Percentiles rank a stretch among this genome's conserved stretches.
These are phyloP conservation scores for Xiphophorus maculatus DNA, from an alignment of 2,113 vertebrate species.

Conservation along the genomic window DNA sequence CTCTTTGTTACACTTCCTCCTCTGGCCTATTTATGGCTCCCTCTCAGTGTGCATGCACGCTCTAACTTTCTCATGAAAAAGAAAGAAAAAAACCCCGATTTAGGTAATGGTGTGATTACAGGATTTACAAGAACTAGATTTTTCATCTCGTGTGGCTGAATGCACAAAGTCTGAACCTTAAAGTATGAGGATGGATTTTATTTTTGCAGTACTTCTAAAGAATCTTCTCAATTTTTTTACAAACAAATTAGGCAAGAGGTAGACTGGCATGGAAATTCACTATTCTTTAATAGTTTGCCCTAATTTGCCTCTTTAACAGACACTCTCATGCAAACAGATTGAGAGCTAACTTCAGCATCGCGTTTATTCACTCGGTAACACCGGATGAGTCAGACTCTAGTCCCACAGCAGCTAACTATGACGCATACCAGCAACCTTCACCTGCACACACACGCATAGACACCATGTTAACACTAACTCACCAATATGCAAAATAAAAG, in stretches of 20 bases:
- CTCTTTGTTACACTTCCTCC: slow-evolving; percentile 52
- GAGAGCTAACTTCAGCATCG: slow-evolving; percentile 60
- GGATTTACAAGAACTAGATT: slow-evolving; percentile 47
- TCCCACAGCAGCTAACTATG: slow-evolving; percentile 76
- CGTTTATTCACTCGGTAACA: slow-evolving; percentile 65
- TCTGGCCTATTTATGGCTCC: slow-evolving; percentile 38
- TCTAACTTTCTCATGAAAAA: slow-evolving; percentile 15
- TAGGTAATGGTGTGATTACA: slow-evolving; percentile 40
- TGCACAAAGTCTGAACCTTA: slow-evolving; percentile 1
- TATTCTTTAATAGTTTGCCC: not conserved
- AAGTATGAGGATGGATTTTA: slow-evolving; percentile 13
- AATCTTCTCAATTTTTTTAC: not conserved
- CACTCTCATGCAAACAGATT: slow-evolving; percentile 28
- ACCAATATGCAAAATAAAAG: slow-evolving; percentile 23
- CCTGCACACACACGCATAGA: slow-evolving; percentile 35
- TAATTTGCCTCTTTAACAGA: slow-evolving; percentile 5
- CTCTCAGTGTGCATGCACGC: not conserved
- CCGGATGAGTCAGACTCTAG: slow-evolving; percentile 80
- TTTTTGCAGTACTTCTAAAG: not conserved
- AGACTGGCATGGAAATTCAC: not conserved
- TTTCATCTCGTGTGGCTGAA: not conserved
- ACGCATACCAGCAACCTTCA: slow-evolving; percentile 72
- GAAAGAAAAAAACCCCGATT: slow-evolving; percentile 27
- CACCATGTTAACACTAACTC: slow-evolving; percentile 1
- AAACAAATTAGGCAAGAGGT: not conserved